Percentiles rank a stretch among this genome's conserved stretches.
Conservation (phyloP, 1,140 invertebrate genomes). For the Habropoda laboriosa region DNA sequence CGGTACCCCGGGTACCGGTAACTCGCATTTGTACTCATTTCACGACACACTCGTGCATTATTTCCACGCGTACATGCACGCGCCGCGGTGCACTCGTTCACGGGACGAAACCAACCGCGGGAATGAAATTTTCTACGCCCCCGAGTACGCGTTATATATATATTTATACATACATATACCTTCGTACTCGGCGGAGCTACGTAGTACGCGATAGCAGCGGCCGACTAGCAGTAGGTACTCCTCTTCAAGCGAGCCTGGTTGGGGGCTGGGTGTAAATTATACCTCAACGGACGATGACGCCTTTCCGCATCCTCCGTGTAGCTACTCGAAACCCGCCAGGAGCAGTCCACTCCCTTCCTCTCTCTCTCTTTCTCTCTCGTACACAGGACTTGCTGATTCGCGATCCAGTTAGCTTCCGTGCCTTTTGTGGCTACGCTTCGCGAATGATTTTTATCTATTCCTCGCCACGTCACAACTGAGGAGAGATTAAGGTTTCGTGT, state of each 20-base stretch:
- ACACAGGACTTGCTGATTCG: not conserved
- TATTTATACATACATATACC: no score
- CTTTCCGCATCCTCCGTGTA: constrained; percentile 31
- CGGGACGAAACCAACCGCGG: constrained; percentile 68
- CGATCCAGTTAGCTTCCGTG: constrained; percentile 1
- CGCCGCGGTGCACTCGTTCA: constrained; percentile 43
- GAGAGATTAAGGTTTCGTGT: no score
- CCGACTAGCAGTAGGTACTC: constrained; percentile 23
- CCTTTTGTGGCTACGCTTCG: not conserved
- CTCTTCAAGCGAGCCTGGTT: constrained; percentile 45
- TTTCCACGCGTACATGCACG: constrained; percentile 50
- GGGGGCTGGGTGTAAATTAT: constrained; percentile 55
- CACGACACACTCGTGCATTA: constrained; percentile 56
- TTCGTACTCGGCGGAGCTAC: constrained; percentile 22
- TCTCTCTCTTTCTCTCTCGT: not conserved
- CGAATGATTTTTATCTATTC: not conserved
- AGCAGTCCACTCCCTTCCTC: not conserved
- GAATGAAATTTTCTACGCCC: constrained; percentile 74
- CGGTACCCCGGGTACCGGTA: constrained; percentile 67
- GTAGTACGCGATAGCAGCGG: constrained; percentile 27
- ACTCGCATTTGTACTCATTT: constrained; percentile 71
- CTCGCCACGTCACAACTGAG: no score
- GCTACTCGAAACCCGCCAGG: constrained; percentile 35
- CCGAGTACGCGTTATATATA: constrained; percentile 38
- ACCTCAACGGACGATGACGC: constrained; percentile 50